These are phyloP conservation scores for Physella acuta DNA, from an alignment of 1,140 invertebrate species.

Conservation along the genomic window DNA sequence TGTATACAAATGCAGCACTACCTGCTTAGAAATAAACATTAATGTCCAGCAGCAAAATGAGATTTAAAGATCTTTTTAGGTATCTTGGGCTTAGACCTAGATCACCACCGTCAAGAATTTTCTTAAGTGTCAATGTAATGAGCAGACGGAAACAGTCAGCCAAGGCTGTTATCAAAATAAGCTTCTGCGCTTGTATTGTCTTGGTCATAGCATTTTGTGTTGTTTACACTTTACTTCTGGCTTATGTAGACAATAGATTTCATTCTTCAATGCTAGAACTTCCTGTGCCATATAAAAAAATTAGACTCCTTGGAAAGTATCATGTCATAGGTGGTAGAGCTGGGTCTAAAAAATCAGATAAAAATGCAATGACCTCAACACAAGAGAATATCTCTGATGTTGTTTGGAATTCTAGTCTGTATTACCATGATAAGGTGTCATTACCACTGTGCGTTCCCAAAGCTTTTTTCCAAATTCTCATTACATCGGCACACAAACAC, in stretches of 20 bases:
- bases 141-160: slow-evolving; percentile 31
- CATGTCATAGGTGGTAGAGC: neutral
- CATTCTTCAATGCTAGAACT: slow-evolving; percentile 6
- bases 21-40: too few species aligned
- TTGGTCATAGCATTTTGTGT: slow-evolving; percentile 34
- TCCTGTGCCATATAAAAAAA: neutral
- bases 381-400: neutral
- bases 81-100: slow-evolving; percentile 1
- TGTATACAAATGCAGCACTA: too few species aligned
- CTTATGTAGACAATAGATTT: slow-evolving; percentile 34
- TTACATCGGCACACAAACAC: slow-evolving; percentile 41
- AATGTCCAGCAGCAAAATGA: slow-evolving; percentile 3
- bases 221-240: slow-evolving; percentile 38
- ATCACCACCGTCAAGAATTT: slow-evolving; percentile 9
- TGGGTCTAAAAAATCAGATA: neutral
- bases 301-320: slow-evolving; percentile 4
- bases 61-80: neutral
- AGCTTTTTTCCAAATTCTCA: slow-evolving; percentile 39
- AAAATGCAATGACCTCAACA: neutral
- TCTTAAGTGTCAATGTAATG: slow-evolving; percentile 25
- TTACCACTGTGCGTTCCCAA: slow-evolving; percentile 30
- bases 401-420: slow-evolving; percentile 37
- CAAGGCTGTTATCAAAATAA: slow-evolving; percentile 35
- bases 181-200: slow-evolving; percentile 37
- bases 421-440: slow-evolving; percentile 24